Evolutionary conservation across 1,140 invertebrate genomes (phyloP).

Genomic region (Mamestra configurata): DNA sequence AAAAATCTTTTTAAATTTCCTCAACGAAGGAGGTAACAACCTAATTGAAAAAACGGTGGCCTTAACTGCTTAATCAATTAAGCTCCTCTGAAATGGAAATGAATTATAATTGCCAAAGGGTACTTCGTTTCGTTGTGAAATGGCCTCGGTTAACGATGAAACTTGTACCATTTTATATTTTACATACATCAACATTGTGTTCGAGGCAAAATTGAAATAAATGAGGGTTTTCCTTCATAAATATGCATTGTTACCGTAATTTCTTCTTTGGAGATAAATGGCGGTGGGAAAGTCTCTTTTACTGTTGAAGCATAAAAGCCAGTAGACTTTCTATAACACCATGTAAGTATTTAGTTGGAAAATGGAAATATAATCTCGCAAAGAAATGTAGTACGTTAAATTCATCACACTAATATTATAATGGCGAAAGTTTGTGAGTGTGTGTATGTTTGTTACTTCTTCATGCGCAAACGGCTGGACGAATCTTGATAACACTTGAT

Average conservation of each 20-base stretch:
- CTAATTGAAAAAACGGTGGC: slow-evolving; percentile 31
- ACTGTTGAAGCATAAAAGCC: neutral
- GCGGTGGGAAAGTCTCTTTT: neutral
- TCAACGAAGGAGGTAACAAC: neutral
- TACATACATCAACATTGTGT: slow-evolving; percentile 13
- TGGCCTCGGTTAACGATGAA: neutral
- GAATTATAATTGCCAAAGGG: slow-evolving; percentile 44
- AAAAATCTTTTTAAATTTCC: neutral
- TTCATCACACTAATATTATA: no score
- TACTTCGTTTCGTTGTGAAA: slow-evolving; percentile 14
- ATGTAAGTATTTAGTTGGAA: no score
- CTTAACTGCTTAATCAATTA: slow-evolving; percentile 46
- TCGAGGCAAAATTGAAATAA: neutral
- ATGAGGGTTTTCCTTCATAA: neutral
- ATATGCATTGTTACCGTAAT: neutral
- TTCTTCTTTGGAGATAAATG: slow-evolving; percentile 2
- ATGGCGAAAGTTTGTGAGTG: no score
- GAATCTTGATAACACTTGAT: no score
- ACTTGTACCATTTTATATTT: slow-evolving; percentile 26
- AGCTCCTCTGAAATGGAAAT: slow-evolving; percentile 36
- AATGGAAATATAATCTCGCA: no score
- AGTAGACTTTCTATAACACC: no score
- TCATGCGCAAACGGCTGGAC: no score
- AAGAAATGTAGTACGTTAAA: no score
- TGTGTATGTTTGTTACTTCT: no score